Evolutionary conservation across 2,888 invertebrate species (phyloP).

Genomic region (Hirtodrosophila alboralis): DNA sequence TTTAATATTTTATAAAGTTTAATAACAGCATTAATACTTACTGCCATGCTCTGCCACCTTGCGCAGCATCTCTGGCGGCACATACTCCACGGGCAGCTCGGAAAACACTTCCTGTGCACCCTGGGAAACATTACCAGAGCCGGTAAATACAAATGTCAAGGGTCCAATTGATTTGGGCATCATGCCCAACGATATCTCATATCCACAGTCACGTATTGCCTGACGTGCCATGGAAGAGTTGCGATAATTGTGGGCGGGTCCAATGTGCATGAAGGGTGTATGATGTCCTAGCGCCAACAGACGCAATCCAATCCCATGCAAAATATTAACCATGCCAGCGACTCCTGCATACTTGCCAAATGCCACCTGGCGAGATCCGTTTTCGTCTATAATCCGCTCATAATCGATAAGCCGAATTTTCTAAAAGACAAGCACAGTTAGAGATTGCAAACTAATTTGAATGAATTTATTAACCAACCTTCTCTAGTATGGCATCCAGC

Average conservation of each 20-base stretch:
- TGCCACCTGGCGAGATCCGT: constrained; percentile 96
- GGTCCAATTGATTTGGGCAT: constrained; percentile 99
- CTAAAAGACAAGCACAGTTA: constrained; percentile 38
- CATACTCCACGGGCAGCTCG: constrained; percentile 98
- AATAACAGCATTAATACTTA: constrained; percentile 82
- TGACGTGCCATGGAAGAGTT: constrained; percentile 99
- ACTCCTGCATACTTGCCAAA: constrained; percentile 99
- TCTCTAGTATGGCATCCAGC: constrained; percentile 97
- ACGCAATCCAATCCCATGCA: constrained; percentile 97
- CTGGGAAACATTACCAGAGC: constrained; percentile 98
- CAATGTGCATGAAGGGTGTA: constrained; percentile 99
- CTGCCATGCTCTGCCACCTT: constrained; percentile 99
- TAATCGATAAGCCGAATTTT: constrained; percentile 98
- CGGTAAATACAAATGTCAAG: constrained; percentile 98
- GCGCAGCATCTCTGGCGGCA: constrained; percentile 96
- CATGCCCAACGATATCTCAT: constrained; percentile 97
- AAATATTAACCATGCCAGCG: constrained; percentile 99
- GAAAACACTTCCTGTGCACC: constrained; percentile 97
- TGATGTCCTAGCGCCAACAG: constrained; percentile 97
- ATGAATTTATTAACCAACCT: constrained; percentile 81
- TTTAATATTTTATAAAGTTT: background rate
- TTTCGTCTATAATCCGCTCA: constrained; percentile 95
- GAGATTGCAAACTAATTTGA: constrained; percentile 64
- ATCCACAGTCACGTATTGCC: constrained; percentile 99
- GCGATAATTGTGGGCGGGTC: constrained; percentile 99